A percentile compares a stretch with the other conserved stretches of the same genome.
Conservation (phyloP, 2,113 vertebrate species). For the human (Homo sapiens) region DNA sequence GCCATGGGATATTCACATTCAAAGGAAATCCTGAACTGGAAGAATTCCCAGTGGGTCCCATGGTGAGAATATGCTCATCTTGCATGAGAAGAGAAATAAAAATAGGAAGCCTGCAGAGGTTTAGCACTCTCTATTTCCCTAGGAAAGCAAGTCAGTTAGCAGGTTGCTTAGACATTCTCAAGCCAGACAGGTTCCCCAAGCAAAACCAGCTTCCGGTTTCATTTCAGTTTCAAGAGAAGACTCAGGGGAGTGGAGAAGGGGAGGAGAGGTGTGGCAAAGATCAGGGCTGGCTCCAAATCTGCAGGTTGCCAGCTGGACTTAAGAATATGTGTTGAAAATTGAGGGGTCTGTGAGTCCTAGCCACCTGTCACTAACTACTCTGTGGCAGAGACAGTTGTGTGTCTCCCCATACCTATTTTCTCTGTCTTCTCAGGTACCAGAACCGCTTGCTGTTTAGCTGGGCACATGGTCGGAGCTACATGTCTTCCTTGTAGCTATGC, state of each 20-base stretch:
- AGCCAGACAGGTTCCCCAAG: background rate
- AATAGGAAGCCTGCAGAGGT: background rate
- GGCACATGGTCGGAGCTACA: background rate
- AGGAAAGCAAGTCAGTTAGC: background rate
- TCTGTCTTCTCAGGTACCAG: background rate
- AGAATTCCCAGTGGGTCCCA: background rate
- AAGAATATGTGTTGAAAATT: background rate
- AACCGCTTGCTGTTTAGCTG: background rate
- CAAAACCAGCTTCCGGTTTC: background rate
- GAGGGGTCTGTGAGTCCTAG: background rate
- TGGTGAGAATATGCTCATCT: background rate
- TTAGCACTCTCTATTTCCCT: background rate
- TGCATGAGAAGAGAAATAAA: background rate
- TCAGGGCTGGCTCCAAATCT: background rate
- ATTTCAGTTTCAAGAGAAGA: background rate
- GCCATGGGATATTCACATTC: background rate
- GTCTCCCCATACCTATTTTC: fast-evolving
- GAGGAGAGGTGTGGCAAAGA: fast-evolving
- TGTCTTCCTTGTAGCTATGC: fast-evolving
- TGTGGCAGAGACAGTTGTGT: background rate
- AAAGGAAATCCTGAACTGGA: background rate
- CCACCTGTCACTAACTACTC: fast-evolving
- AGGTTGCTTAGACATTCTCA: background rate
- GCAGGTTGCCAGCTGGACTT: background rate
- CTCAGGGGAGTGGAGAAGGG: fast-evolving